A percentile compares a stretch with the other conserved stretches of the same genome.
These are phyloP conservation scores for Lacanobia oleracea DNA, from an alignment of 2,888 invertebrate species.

Conservation along the genomic window DNA sequence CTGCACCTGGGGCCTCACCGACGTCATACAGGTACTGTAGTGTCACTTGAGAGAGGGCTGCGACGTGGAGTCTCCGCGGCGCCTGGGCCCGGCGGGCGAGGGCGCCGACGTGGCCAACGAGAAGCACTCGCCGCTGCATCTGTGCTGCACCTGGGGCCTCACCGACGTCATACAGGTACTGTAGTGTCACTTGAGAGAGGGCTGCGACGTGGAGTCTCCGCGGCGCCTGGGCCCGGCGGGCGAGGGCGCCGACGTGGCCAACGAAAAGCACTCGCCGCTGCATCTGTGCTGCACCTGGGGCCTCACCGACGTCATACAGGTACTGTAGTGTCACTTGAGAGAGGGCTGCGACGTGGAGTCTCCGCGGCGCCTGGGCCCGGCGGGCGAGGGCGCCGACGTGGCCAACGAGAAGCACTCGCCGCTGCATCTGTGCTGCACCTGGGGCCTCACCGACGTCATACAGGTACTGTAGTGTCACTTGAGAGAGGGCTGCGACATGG, in stretches of 20 bases:
- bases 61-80: constrained; percentile 95
- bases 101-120: constrained; percentile 96
- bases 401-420: constrained; percentile 96
- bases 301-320: constrained; percentile 95
- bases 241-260: constrained; percentile 94
- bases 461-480: constrained; percentile 80
- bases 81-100: constrained; percentile 93
- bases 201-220: constrained; percentile 96
- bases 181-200: constrained; percentile 70
- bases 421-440: constrained; percentile 97
- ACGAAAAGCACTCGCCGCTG: constrained; percentile 95
- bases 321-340: constrained; percentile 56
- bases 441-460: constrained; percentile 97
- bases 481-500: constrained; percentile 95
- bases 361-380: constrained; percentile 93
- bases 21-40: constrained; percentile 92
- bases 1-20: constrained; percentile 97
- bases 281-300: constrained; percentile 99
- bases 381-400: constrained; percentile 95
- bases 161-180: constrained; percentile 94
- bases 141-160: constrained; percentile 98
- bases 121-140: constrained; percentile 96
- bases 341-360: constrained; percentile 96
- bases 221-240: constrained; percentile 94
- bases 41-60: constrained; percentile 89